Conservation (phyloP, 2,113 vertebrate genomes). For the Podiceps cristatus region DNA sequence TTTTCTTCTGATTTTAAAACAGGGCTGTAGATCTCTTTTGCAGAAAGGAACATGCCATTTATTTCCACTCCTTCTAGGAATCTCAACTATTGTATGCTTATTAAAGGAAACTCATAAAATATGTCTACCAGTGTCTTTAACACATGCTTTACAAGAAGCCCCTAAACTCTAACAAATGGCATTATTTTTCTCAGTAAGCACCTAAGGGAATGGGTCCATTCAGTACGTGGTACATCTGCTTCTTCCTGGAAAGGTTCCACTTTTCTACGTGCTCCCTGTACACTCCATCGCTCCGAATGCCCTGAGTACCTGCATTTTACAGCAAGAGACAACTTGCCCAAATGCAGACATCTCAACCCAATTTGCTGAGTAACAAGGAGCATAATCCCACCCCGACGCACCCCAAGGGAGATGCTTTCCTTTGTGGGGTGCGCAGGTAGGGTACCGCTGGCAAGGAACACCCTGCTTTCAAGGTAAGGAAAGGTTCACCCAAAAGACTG, state of each 20-base stretch:
- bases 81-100: slow-evolving; percentile 71
- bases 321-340: background rate
- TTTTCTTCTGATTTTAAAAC: background rate
- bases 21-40: slow-evolving; percentile 18
- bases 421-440: background rate
- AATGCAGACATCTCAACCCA: background rate
- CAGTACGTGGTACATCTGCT: background rate
- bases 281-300: rapidly evolving
- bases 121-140: slow-evolving; percentile 38
- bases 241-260: background rate
- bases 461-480: background rate
- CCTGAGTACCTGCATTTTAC: background rate
- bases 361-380: background rate
- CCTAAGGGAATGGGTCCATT: background rate
- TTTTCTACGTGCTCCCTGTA: background rate
- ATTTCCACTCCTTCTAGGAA: slow-evolving; percentile 72
- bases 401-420: background rate
- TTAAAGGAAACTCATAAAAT: slow-evolving; percentile 75
- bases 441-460: background rate
- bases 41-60: slow-evolving; percentile 43
- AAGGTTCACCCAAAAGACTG: background rate
- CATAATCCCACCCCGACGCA: background rate
- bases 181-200: slow-evolving; percentile 30
- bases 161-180: slow-evolving; percentile 40
- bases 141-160: slow-evolving; percentile 40